Evolutionary conservation across 2,113 vertebrate species (phyloP).

Genomic region (Tyto alba): DNA sequence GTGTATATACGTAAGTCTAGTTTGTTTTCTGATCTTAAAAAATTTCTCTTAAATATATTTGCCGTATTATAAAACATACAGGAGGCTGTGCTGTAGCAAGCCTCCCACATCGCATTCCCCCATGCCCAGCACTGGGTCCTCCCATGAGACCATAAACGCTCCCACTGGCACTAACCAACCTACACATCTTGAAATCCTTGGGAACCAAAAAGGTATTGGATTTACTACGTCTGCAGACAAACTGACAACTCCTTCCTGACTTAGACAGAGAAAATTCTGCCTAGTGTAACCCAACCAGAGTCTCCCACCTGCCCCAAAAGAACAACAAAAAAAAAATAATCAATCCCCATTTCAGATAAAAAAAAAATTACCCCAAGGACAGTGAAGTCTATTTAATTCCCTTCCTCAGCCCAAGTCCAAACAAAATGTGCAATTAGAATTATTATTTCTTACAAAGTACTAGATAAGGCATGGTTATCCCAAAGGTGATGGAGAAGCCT

Average conservation of each 20-base stretch:
- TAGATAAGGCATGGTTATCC: constrained; percentile 51
- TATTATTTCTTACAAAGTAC: constrained; percentile 6
- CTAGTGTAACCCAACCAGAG: accelerated
- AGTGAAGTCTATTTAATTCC: background rate
- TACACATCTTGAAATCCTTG: background rate
- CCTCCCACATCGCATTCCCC: background rate
- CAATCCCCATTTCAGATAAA: background rate
- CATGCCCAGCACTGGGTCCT: background rate
- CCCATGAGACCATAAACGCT: accelerated
- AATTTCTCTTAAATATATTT: background rate
- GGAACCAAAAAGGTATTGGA: background rate
- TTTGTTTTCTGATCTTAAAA: background rate
- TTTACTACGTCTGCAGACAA: background rate
- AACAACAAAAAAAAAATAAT: background rate
- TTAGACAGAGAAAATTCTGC: background rate
- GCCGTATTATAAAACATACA: background rate
- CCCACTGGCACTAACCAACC: background rate
- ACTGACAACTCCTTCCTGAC: background rate
- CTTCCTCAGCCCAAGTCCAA: background rate
- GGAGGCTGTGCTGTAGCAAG: background rate
- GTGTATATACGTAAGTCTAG: background rate
- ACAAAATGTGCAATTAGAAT: constrained; percentile 24
- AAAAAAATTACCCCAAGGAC: background rate
- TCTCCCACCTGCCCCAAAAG: background rate
- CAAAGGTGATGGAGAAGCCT: background rate